Conservation (phyloP, 2,797 vertebrate genomes). For the Falco concolor region DNA sequence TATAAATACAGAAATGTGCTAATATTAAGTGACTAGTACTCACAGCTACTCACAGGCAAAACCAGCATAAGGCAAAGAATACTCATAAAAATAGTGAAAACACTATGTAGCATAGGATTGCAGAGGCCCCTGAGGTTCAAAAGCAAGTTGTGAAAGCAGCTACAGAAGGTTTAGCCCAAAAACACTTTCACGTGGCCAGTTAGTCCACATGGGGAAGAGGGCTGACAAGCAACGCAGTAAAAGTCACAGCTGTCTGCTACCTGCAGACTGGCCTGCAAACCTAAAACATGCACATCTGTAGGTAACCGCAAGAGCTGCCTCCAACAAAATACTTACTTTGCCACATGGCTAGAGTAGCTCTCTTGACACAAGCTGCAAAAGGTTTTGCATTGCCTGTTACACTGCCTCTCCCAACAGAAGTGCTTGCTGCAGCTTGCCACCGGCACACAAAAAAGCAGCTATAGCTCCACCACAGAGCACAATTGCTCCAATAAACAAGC, state of each 20-base stretch:
- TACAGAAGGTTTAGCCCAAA: neutral
- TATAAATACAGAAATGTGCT: neutral
- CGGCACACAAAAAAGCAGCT: conserved; percentile 34
- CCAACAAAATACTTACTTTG: neutral
- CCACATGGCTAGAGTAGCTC: neutral
- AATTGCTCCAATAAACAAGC: conserved; percentile 69
- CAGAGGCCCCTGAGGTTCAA: neutral
- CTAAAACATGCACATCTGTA: neutral
- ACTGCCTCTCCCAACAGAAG: conserved; percentile 11
- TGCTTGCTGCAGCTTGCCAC: conserved; percentile 51
- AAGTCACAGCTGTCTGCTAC: neutral
- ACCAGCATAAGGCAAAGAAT: neutral
- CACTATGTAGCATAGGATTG: neutral
- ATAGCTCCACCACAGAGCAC: conserved; percentile 57
- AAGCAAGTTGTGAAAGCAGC: neutral
- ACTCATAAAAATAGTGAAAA: neutral
- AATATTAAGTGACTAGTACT: neutral
- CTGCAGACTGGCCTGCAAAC: neutral
- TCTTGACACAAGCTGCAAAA: neutral
- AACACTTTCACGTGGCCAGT: neutral
- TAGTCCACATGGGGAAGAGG: neutral
- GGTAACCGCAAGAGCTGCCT: neutral
- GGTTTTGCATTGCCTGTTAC: neutral
- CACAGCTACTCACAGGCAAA: neutral
- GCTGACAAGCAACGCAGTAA: neutral